Conservation (phyloP, 2,797 vertebrate genomes). For the Gadopsis bispinosus region DNA sequence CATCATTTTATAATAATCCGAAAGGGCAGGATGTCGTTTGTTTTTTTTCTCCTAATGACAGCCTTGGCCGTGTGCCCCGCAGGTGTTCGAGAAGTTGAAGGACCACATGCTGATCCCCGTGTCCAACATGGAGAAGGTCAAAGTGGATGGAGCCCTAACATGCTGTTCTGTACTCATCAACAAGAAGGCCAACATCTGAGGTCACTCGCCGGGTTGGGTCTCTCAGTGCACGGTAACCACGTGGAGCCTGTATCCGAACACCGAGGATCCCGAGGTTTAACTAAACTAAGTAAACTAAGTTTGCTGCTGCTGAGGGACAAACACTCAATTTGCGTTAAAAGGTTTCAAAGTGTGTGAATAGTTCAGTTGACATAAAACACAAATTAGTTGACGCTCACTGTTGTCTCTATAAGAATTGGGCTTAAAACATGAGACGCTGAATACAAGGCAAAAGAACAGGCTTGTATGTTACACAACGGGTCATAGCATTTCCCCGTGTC, state of each 20-base stretch:
- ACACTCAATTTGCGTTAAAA: slow-evolving; percentile 9
- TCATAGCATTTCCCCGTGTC: not conserved
- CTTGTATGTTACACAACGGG: not conserved
- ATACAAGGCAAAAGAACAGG: not conserved
- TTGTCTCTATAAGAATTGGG: not conserved
- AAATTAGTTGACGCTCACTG: slow-evolving; percentile 7
- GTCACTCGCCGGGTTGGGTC: not conserved
- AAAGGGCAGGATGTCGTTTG: not conserved
- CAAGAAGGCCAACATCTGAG: slow-evolving; percentile 89
- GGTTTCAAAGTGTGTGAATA: slow-evolving; percentile 16
- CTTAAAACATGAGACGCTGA: not conserved
- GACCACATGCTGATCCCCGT: slow-evolving; percentile 95
- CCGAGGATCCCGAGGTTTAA: slow-evolving; percentile 26
- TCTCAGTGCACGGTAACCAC: slow-evolving; percentile 32
- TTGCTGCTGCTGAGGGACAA: slow-evolving; percentile 17
- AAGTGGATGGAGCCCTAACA: slow-evolving; percentile 93
- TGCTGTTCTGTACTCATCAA: slow-evolving; percentile 94
- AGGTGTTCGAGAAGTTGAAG: slow-evolving; percentile 98
- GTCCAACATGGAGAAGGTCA: slow-evolving; percentile 88
- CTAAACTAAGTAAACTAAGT: slow-evolving; percentile 7
- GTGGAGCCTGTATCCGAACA: slow-evolving; percentile 14
- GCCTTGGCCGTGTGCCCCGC: slow-evolving; percentile 31
- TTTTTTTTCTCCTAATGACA: not conserved
- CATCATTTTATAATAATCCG: not conserved
- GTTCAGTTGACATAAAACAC: not conserved